phyloP scores from a whole-genome alignment of 2,888 invertebrate species.

The Plagodis pulveraria region DNA sequence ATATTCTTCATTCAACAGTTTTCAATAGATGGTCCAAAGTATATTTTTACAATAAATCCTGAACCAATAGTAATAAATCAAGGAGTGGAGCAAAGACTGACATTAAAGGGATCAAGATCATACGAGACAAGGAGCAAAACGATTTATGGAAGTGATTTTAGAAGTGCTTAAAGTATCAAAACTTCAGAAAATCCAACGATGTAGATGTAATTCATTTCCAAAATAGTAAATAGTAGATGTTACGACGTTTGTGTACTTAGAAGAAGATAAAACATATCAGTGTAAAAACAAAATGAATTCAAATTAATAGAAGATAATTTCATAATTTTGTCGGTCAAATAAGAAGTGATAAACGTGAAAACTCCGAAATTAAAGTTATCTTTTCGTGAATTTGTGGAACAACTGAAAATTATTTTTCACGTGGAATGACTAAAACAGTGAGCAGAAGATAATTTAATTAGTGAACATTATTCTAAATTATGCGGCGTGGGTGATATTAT shows the following conservation, averaged over 20 bases:
- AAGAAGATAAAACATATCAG: not conserved
- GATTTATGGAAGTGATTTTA: constrained; percentile 25
- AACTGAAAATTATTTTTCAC: constrained; percentile 13
- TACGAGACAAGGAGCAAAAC: constrained; percentile 19
- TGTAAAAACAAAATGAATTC: not conserved
- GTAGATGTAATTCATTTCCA: not conserved
- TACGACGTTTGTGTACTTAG: not conserved
- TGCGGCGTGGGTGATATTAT: constrained; percentile 42
- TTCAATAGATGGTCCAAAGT: constrained; percentile 54
- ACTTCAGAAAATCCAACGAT: constrained; percentile 1
- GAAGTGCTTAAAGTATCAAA: constrained; percentile 24
- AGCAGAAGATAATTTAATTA: constrained; percentile 36
- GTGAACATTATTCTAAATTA: constrained; percentile 42
- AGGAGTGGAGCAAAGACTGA: constrained; percentile 48
- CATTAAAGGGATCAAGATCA: constrained; percentile 42
- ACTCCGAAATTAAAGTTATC: not conserved
- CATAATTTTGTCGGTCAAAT: not conserved
- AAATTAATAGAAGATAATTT: not conserved
- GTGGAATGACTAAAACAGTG: constrained; percentile 17
- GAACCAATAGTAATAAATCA: constrained; percentile 46
- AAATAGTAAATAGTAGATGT: not conserved
- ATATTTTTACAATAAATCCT: constrained; percentile 49
- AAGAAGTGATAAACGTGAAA: not conserved
- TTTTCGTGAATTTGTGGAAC: constrained; percentile 2
- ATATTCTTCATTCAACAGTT: constrained; percentile 17